phyloP scores from a whole-genome alignment of 2,888 invertebrate genomes.

The Synergus umbraculus region DNA sequence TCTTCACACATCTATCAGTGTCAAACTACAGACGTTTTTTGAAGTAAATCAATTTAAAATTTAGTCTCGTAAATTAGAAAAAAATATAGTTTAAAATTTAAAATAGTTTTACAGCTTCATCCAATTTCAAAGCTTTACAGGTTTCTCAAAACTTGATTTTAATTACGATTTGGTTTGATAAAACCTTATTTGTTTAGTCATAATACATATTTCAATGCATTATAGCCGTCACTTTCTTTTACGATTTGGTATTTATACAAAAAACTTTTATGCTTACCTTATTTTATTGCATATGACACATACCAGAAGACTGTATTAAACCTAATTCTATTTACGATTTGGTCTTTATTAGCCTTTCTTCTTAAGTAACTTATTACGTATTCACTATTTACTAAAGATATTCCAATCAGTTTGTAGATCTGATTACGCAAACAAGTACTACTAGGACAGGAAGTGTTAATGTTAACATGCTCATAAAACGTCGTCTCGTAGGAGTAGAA shows the following conservation, averaged over 20 bases:
- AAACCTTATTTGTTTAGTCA: neutral
- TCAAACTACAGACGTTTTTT: neutral
- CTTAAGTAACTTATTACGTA: constrained; percentile 22
- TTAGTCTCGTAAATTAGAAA: neutral
- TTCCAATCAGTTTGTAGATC: constrained; percentile 28
- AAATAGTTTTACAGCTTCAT: neutral
- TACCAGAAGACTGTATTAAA: neutral
- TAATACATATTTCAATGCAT: neutral
- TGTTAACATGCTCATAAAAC: constrained; percentile 37
- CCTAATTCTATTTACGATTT: constrained; percentile 7
- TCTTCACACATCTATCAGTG: constrained; percentile 11
- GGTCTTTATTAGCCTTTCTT: neutral
- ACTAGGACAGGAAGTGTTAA: constrained; percentile 25
- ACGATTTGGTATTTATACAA: neutral
- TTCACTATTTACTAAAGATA: neutral
- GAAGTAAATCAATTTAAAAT: neutral
- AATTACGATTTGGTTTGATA: constrained; percentile 1
- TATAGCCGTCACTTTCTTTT: neutral
- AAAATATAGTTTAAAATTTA: no score
- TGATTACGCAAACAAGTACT: constrained; percentile 32
- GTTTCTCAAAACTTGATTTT: neutral
- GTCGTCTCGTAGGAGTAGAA: constrained; percentile 32
- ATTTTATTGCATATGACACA: neutral
- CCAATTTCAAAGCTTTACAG: neutral
- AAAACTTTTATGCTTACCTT: neutral